Evolutionary conservation across 2,797 vertebrate genomes (phyloP).

Genomic region (Rhadinocentrus ornatus): DNA sequence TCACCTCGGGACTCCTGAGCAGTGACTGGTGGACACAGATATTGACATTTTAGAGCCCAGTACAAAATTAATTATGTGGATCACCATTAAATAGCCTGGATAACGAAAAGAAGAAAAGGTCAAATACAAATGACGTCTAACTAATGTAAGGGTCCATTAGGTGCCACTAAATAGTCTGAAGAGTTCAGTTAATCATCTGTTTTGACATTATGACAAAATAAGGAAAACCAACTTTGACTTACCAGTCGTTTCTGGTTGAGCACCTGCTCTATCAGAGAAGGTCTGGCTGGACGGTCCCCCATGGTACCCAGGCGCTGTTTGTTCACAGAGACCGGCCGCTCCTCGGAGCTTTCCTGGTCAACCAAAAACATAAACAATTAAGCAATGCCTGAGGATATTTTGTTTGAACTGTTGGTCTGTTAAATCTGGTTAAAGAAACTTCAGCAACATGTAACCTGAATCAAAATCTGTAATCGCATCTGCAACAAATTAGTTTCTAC

Average conservation of each 20-base stretch:
- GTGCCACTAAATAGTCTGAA: background rate
- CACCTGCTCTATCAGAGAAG: constrained; percentile 96
- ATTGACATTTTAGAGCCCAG: background rate
- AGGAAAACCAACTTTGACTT: constrained; percentile 59
- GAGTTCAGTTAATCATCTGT: background rate
- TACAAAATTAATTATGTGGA: background rate
- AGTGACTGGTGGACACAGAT: constrained; percentile 86
- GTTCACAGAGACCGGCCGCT: constrained; percentile 89
- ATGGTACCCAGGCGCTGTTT: constrained; percentile 92
- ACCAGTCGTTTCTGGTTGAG: constrained; percentile 98
- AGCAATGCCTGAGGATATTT: background rate
- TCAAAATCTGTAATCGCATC: background rate
- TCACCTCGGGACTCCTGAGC: constrained; percentile 95
- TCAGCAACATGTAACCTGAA: background rate
- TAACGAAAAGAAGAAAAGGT: background rate
- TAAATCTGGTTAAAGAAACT: background rate
- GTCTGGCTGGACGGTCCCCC: constrained; percentile 93
- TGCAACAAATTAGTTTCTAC: background rate
- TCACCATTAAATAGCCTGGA: background rate
- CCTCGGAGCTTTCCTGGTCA: constrained; percentile 89
- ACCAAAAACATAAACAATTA: background rate
- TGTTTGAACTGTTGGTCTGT: constrained; percentile 6
- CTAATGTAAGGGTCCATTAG: background rate
- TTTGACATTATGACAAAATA: background rate
- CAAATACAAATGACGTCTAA: background rate